A percentile compares a stretch with the other conserved stretches of the same genome.
Evolutionary conservation across 2,113 vertebrate genomes (phyloP).

Genomic region (Microcebus murinus): DNA sequence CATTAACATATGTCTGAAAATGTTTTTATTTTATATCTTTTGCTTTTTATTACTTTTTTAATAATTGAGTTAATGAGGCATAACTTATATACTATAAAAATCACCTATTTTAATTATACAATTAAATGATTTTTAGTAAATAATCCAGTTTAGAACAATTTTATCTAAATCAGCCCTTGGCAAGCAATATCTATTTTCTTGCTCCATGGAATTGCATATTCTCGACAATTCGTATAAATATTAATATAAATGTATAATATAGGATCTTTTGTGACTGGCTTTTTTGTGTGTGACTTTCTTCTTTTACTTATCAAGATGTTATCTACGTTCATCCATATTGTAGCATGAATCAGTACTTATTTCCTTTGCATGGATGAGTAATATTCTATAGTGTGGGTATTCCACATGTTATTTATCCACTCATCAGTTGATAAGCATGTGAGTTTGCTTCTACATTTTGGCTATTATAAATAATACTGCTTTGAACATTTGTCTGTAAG

Average conservation of each 20-base stretch:
- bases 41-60: neutral
- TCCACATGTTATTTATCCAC: neutral
- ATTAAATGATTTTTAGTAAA: slow-evolving; percentile 50
- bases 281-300: neutral
- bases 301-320: neutral
- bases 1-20: neutral
- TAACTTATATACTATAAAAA: neutral
- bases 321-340: neutral
- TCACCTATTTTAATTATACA: neutral
- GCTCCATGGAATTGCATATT: neutral
- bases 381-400: neutral
- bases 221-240: neutral
- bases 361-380: neutral
- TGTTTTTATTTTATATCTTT: neutral
- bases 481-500: neutral
- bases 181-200: neutral
- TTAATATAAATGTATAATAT: neutral
- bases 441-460: neutral
- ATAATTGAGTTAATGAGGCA: neutral
- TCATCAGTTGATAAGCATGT: neutral
- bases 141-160: neutral
- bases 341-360: neutral
- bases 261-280: neutral
- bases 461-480: neutral
- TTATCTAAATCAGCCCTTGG: neutral